Percentiles rank a stretch among this genome's conserved stretches.
Evolutionary conservation across 1,140 invertebrate species (phyloP).

Genomic region (Littorina saxatilis): DNA sequence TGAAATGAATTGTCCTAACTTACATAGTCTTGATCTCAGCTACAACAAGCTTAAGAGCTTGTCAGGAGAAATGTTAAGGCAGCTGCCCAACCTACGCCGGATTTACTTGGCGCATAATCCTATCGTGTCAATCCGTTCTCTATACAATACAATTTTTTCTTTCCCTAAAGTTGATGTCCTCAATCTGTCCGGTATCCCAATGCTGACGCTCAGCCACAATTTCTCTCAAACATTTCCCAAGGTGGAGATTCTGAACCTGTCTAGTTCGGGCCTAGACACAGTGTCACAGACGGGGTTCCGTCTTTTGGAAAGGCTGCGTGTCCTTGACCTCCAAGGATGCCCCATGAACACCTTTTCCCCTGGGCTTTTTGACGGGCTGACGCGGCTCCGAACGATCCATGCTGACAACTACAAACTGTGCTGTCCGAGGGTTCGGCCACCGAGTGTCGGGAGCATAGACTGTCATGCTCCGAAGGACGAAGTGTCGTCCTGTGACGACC

Average conservation of each 20-base stretch:
- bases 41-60: slow-evolving; percentile 20
- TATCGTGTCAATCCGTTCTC: slow-evolving; percentile 14
- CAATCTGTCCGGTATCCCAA: neutral
- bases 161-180: neutral
- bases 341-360: slow-evolving; percentile 23
- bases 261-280: neutral
- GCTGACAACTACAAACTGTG: slow-evolving; percentile 50
- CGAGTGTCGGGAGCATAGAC: neutral
- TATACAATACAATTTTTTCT: slow-evolving; percentile 15
- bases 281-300: slow-evolving; percentile 32
- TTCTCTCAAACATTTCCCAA: slow-evolving; percentile 7
- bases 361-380: slow-evolving; percentile 35
- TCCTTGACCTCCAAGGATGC: slow-evolving; percentile 26
- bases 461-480: slow-evolving; percentile 37
- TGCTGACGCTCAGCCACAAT: slow-evolving; percentile 1
- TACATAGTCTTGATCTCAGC: slow-evolving; percentile 30
- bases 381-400: slow-evolving; percentile 16
- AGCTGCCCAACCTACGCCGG: neutral
- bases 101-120: neutral
- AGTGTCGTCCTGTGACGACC: slow-evolving; percentile 56
- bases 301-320: neutral
- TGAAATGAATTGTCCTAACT: neutral
- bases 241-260: slow-evolving; percentile 16
- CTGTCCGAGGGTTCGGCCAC: slow-evolving; percentile 41
- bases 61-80: neutral